A percentile compares a stretch with the other conserved stretches of the same genome.
These are phyloP conservation scores for Rhizoglyphus robini DNA, from an alignment of 1,140 invertebrate genomes.

Conservation along the genomic window DNA sequence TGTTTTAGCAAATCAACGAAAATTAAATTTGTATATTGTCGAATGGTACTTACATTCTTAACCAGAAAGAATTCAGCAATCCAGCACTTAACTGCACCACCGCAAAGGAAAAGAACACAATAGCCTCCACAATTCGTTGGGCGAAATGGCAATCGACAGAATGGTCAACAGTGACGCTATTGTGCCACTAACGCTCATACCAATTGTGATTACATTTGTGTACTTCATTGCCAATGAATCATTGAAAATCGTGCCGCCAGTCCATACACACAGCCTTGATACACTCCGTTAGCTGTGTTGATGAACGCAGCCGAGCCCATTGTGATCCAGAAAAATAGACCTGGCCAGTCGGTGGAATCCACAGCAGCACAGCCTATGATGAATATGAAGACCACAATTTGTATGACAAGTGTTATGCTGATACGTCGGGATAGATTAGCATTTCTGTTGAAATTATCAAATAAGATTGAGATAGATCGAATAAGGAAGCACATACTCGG, in stretches of 20 bases:
- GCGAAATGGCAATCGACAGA: not conserved
- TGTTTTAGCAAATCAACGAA: not conserved
- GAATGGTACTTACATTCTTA: slow-evolving; percentile 5
- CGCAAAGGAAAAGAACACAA: slow-evolving; percentile 16
- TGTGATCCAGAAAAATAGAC: slow-evolving; percentile 74
- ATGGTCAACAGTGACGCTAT: slow-evolving; percentile 3
- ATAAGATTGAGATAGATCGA: not conserved
- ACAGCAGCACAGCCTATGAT: slow-evolving; percentile 81
- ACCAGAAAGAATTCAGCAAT: not conserved
- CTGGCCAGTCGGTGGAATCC: slow-evolving; percentile 59
- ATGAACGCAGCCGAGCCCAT: slow-evolving; percentile 70
- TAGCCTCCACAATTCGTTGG: slow-evolving; percentile 1
- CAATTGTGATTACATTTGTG: slow-evolving; percentile 53
- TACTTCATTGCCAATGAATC: no score
- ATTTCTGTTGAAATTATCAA: not conserved
- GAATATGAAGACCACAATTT: slow-evolving; percentile 69
- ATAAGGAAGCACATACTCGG: slow-evolving; percentile 51
- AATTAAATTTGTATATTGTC: no score
- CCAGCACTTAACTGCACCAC: slow-evolving; percentile 1
- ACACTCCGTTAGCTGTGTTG: slow-evolving; percentile 79
- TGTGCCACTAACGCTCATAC: not conserved
- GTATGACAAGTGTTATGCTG: no score
- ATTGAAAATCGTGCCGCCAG: slow-evolving; percentile 79
- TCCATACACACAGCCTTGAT: slow-evolving; percentile 82
- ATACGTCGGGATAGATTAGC: slow-evolving; percentile 42